Evolutionary conservation across 2,888 invertebrate genomes (phyloP), one percentile per base, ranked within the genome.

Genomic region (Acrocyrtus sp.): DNA sequence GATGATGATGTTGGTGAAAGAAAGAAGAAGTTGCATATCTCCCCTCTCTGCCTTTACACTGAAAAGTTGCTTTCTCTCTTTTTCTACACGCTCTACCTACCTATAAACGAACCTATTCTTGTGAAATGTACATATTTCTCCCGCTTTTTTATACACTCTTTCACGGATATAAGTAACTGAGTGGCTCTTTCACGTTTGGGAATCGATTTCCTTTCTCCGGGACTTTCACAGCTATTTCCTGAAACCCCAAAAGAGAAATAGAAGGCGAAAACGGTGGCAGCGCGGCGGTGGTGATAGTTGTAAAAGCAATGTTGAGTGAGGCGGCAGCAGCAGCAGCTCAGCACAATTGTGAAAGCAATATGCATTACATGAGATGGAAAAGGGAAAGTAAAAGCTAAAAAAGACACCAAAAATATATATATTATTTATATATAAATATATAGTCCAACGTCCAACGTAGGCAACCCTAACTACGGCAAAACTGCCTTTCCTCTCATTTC

Each of bases 151-250:
- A 34, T 8, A 34, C 34, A 34, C 34, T 34, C 12, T 34, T 34
- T 8, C 34, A 34, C 34, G 34, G 34, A 34, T 34, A 34, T 34
- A 34, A 34, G 57, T 66, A 67, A 67, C 39, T 67, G 41, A 56
- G 39, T 39, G 48, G 56, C 54, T 57, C 56, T 67, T 67, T 67
- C 58, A 67, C 66, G 39, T 67, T 67, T 67, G 66, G 66, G 66
- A 67, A 67, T 67, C 66, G 66, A 67, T 67, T 67, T 67, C 66
- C 66, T 67, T 67, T 67, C 66, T 67, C 66, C 51, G 58, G 58
- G 66, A 67, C 66, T 67, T 67, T 58, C 66, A 67, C 66, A 67
- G 66, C 66, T 51, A 67, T 58, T 67, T 67, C 66, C 66, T 67
- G 57, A 39, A 67, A 67, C 17, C 26, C 63, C 43, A 65, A 27